Base-by-base conservation (phyloP, 2,888 invertebrate species). In the Lasiommata megera region DNA sequence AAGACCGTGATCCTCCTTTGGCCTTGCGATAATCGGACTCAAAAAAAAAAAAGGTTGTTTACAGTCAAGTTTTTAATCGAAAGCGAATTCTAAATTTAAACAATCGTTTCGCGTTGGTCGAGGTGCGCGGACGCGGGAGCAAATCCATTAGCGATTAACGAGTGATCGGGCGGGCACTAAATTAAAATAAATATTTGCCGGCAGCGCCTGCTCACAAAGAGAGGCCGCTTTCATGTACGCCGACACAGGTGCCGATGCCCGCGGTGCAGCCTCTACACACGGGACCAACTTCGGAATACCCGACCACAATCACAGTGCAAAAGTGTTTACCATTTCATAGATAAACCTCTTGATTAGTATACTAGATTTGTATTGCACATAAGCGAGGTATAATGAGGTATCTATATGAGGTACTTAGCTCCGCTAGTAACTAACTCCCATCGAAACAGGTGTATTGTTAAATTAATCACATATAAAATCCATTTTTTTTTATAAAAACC, bases 121-220 rank as follows among this genome's bases (percentile, higher is more conserved):
- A 60, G 58, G 57, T 65, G 67, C 64, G 68, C 64, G 70, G 67
- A 64, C 71, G 68, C 74, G 76, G 84, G 80, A 79, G 86, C 86
- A 77, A 73, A 80, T 79, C 86, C 88, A 89, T 89, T 89, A 88
- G 78, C 85, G 82, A 88, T 88, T 86, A 90, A 88, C 84, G 84
- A 87, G 79, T 78, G 74, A 83, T 85, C 85, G 82, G 73, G 74
- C 78, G 83, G 75, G 77, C 86, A 82, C 84, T 88, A 88, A 88
- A 90, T 90, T 90, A 89, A 90, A 90, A 89, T 88, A 90, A 90
- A 90, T 89, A 90, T 90, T 90, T 85, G 84, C 87, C 74, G 80
- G 78, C 83, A 76, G 80, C 80, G 82, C 82, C 75, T 71, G 75
- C 76, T 79, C 80, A 76, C 81, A 81, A 80, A 84, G 79, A 69